Percentiles rank a stretch among this genome's conserved stretches.
Evolutionary conservation across 2,797 vertebrate species (phyloP).

Genomic region (Nannoperca australis): DNA sequence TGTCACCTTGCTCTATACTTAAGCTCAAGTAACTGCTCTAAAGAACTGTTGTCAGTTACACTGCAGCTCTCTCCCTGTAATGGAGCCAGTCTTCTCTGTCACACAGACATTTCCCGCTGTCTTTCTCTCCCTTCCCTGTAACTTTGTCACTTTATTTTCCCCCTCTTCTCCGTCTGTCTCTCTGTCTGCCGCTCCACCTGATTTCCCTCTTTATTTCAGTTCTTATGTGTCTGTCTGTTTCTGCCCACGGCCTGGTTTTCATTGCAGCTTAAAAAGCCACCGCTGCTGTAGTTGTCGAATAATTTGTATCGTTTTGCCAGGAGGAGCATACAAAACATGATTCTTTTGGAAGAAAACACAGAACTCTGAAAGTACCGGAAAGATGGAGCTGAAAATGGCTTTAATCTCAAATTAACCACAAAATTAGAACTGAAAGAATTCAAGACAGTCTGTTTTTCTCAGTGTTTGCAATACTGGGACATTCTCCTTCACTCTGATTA

Average conservation of each 20-base stretch:
- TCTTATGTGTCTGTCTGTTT: constrained; percentile 29
- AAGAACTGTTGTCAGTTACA: background rate
- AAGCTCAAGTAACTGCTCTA: constrained; percentile 10
- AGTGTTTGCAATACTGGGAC: background rate
- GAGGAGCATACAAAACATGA: constrained; percentile 37
- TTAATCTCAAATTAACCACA: constrained; percentile 1
- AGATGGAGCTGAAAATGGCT: constrained; percentile 11
- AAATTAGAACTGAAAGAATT: constrained; percentile 12
- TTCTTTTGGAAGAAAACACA: constrained; percentile 34
- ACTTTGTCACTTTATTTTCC: background rate
- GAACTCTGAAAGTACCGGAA: constrained; percentile 19
- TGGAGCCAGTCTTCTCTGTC: constrained; percentile 20
- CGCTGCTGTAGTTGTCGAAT: constrained; percentile 41
- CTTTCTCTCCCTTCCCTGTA: constrained; percentile 4
- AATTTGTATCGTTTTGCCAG: constrained; percentile 55
- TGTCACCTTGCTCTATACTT: constrained; percentile 25
- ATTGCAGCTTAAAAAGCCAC: constrained; percentile 43
- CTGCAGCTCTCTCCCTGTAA: background rate
- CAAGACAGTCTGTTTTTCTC: constrained; percentile 1
- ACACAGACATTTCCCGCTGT: background rate
- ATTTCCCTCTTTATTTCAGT: constrained; percentile 37
- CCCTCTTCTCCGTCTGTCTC: background rate
- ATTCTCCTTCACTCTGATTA: background rate
- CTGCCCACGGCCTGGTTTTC: constrained; percentile 48
- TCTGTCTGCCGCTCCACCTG: constrained; percentile 19